Evolutionary conservation across 2,113 vertebrate species (phyloP), one percentile per base, ranked within the genome.

Genomic region (Tauraco erythrolophus): DNA sequence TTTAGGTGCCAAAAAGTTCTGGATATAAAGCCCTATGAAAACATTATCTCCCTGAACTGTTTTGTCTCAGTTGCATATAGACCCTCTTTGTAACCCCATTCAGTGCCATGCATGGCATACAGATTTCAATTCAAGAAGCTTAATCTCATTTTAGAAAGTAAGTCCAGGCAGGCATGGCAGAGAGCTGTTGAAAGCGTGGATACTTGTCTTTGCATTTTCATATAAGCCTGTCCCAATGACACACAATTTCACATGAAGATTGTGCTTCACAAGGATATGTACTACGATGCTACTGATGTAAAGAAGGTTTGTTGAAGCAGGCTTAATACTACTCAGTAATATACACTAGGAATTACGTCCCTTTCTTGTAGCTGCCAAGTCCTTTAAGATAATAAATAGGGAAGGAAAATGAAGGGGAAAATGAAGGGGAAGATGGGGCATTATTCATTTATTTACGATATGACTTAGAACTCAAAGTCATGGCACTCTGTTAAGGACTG

Each of bases 331-430:
- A 60, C 28, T n/a, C 33, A 53, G 27, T 30, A 65, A 43, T 27
- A 19, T 43, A 77, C 45, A 23, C 1, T 25, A 78, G 46, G 61
- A 84, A 83, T 86, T 58, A 86, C 12, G 35, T 62, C 43, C 35
- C 39, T 87, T 54, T 92, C 91, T 97, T 92, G 89, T 77, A 96
- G 87, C 71, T 92, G 82, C 62, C 91, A 92, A 78, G 76, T 64
- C 80, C 81, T 93, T 89, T 87, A 53, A 94, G 78, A 28, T 95
- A 96, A 96, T 91, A 54, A 95, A 82, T 7, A 66, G 15, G 31
- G 76, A 95, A 96, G 77, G 79, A 93, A 98, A 98, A 95, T 70
- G 22, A 95, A 89, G 68, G 25, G 18, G 81, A 93, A 98, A 98
- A 95, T 72, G 23, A 95, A 90, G 71, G 28, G 19, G 25, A 82